Evolutionary conservation across 1,140 invertebrate species (phyloP).

Genomic region (Caenorhabditis inopinata): DNA sequence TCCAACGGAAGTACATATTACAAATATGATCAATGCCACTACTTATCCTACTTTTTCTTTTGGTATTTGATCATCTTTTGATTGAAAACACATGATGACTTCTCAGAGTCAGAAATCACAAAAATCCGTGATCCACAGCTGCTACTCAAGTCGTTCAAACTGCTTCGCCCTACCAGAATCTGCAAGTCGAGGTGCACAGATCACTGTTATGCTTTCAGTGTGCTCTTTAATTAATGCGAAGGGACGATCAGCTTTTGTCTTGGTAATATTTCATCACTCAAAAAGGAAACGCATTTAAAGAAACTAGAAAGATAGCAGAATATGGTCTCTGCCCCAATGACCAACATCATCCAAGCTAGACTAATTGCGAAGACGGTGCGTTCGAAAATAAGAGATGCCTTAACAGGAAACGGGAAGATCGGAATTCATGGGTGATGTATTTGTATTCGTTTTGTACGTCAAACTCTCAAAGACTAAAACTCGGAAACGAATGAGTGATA

Average conservation of each 20-base stretch:
- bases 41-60: too few species aligned
- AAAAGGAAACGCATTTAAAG: not conserved
- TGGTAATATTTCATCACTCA: not conserved
- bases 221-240: too few species aligned
- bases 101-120: slow-evolving; percentile 2
- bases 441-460: not conserved
- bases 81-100: slow-evolving; percentile 11
- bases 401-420: not conserved
- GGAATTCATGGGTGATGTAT: not conserved
- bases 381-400: not conserved
- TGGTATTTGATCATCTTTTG: not conserved
- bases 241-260: not conserved
- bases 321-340: slow-evolving; percentile 13
- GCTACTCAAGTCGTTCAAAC: not conserved
- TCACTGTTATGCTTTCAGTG: too few species aligned
- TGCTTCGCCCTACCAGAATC: too few species aligned
- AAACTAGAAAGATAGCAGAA: too few species aligned
- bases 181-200: too few species aligned
- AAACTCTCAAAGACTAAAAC: slow-evolving; percentile 8
- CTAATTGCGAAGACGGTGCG: not conserved
- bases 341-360: not conserved
- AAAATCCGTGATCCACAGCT: not conserved
- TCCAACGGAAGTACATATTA: not conserved
- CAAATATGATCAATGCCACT: not conserved
- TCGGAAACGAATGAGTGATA: not conserved